Evolutionary conservation across 2,888 invertebrate species (phyloP).

Genomic region (Chrysodeixis includens): DNA sequence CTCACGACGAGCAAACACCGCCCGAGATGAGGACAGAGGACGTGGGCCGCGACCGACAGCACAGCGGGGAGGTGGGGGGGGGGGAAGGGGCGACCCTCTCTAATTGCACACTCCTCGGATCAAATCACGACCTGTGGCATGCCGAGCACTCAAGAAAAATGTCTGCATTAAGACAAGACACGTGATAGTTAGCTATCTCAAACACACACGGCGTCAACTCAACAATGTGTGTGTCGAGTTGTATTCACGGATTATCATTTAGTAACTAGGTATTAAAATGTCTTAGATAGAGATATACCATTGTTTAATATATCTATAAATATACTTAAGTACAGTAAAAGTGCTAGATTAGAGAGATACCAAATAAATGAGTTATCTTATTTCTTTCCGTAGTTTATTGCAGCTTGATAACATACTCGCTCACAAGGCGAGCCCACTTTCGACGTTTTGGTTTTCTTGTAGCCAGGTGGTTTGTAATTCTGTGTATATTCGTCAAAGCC

Average conservation of each 20-base stretch:
- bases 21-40: slow-evolving; percentile 14
- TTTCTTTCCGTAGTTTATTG: neutral
- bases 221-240: neutral
- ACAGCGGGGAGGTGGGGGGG: neutral
- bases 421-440: neutral
- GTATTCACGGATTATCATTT: neutral
- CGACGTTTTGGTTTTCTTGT: neutral
- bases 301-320: too few relatives aligned
- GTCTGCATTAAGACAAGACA: slow-evolving; percentile 1
- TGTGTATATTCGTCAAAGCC: neutral
- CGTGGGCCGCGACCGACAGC: neutral
- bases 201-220: neutral
- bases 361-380: neutral
- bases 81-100: slow-evolving; percentile 9
- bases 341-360: neutral
- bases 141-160: neutral
- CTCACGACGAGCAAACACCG: slow-evolving; percentile 27
- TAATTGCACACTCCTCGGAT: slow-evolving; percentile 30
- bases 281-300: slow-evolving; percentile 4
- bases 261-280: neutral
- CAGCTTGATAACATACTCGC: neutral
- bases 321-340: neutral
- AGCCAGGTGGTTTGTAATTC: neutral
- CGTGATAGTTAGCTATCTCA: neutral
- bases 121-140: slow-evolving; percentile 21